phyloP scores from a whole-genome alignment of 1,140 invertebrate genomes.

The Lepidurus couesii region DNA sequence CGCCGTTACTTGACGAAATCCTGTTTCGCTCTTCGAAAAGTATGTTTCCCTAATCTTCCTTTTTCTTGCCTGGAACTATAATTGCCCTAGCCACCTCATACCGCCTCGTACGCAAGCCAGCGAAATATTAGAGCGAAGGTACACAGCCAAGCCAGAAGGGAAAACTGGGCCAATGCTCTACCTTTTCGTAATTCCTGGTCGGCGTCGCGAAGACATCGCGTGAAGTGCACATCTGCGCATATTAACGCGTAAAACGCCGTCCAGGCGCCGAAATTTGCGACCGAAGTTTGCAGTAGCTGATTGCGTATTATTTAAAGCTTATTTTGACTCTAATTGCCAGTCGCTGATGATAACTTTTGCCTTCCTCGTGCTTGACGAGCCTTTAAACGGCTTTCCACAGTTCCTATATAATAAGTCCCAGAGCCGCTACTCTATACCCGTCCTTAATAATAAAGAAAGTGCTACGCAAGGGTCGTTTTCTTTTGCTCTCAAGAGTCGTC shows the following conservation, averaged over 20 bases:
- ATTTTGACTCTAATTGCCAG: not conserved
- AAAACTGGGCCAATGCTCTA: conserved; percentile 9
- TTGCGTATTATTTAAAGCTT: not conserved
- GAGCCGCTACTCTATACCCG: not conserved
- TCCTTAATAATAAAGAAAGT: not conserved
- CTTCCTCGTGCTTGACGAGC: not conserved
- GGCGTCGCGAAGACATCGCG: not conserved
- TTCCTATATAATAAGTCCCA: not conserved
- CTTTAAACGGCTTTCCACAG: conserved; percentile 3
- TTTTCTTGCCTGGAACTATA: not conserved
- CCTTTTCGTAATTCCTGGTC: not conserved
- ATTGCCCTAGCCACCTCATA: not conserved
- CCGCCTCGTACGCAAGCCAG: not conserved
- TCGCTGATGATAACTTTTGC: not conserved
- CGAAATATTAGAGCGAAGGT: not conserved
- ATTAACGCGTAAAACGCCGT: not conserved
- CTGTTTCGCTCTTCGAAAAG: not conserved
- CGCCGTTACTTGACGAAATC: not conserved
- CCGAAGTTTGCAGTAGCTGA: not conserved
- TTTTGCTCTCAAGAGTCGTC: not conserved
- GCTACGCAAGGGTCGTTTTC: not conserved
- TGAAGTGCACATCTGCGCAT: not conserved
- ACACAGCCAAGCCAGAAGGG: not conserved
- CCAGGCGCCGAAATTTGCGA: not conserved
- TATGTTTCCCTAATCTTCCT: not conserved